Conservation (phyloP, 2,797 vertebrate species). For the Hylomyscus alleni region DNA sequence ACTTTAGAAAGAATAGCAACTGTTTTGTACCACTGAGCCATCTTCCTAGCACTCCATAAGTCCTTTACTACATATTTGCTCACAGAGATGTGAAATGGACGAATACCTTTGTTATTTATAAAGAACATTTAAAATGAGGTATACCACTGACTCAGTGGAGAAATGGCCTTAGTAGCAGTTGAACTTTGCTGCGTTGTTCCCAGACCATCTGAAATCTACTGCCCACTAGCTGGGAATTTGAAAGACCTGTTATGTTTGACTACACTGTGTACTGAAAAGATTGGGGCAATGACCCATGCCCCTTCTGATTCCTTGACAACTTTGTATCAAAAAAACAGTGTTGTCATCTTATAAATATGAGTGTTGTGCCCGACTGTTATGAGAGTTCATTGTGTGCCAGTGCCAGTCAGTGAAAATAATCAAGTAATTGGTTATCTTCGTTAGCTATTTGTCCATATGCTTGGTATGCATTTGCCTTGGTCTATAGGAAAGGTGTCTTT, state of each 20-base stretch:
- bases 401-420: not conserved
- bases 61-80: not conserved
- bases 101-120: not conserved
- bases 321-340: not conserved
- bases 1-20: not conserved
- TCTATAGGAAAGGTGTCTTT: not conserved
- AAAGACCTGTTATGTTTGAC: not conserved
- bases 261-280: not conserved
- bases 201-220: not conserved
- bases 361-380: not conserved
- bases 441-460: not conserved
- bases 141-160: not conserved
- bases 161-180: not conserved
- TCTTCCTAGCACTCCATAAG: no score
- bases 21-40: no score
- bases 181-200: not conserved
- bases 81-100: not conserved
- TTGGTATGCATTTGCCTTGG: not conserved
- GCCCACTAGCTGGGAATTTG: not conserved
- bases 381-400: not conserved
- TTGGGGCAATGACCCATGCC: not conserved
- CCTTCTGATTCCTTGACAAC: slow-evolving; percentile 37
- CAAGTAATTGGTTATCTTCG: not conserved
- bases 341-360: not conserved
- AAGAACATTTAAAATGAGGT: not conserved